phyloP scores from a whole-genome alignment of 2,113 vertebrate genomes.

The Canis aureus region DNA sequence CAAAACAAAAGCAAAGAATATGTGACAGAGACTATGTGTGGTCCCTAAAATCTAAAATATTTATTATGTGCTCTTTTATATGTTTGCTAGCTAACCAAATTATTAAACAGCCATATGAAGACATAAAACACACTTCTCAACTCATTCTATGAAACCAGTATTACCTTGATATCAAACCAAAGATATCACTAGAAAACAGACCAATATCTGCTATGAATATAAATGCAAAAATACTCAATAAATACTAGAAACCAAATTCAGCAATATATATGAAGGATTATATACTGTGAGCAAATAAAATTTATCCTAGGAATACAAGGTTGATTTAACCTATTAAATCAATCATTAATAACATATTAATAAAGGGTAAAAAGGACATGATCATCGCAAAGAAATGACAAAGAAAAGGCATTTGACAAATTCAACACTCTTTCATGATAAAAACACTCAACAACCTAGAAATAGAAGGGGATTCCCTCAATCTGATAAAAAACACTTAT shows the following conservation, averaged over 20 bases:
- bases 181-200: neutral
- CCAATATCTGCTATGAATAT: neutral
- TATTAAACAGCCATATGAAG: neutral
- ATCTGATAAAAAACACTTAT: neutral
- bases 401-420: neutral
- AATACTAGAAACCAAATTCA: slow-evolving; percentile 25
- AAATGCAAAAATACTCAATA: neutral
- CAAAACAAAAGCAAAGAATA: neutral
- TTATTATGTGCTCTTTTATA: neutral
- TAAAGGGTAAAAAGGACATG: neutral
- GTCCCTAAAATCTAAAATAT: neutral
- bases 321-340: neutral
- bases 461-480: neutral
- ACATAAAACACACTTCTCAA: neutral
- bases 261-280: slow-evolving; percentile 1
- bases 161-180: neutral
- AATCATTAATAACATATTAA: neutral
- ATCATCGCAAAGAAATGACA: neutral
- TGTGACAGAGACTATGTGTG: neutral
- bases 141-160: neutral
- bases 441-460: neutral
- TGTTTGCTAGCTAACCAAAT: neutral
- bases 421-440: neutral
- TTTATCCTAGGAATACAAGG: slow-evolving; percentile 6
- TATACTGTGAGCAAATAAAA: neutral